Conservation (phyloP, 2,113 vertebrate species). For the Eonycteris spelaea region DNA sequence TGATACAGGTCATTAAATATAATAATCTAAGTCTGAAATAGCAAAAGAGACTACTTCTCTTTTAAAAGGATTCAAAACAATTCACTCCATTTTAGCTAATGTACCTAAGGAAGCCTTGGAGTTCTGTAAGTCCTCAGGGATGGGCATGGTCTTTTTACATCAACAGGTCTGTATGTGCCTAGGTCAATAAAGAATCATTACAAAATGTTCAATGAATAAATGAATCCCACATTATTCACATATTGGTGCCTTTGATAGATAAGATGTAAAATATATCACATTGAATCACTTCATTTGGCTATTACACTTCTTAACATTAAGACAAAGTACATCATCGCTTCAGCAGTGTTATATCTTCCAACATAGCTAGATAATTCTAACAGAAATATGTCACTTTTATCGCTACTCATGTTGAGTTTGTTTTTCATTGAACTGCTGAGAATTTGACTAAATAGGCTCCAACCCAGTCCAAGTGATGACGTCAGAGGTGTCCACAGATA, state of each 20-base stretch:
- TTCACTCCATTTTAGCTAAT: background rate
- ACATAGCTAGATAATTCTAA: background rate
- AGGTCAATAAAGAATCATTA: background rate
- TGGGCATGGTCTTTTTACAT: background rate
- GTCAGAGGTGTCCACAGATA: background rate
- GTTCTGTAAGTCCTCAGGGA: background rate
- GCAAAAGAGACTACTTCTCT: background rate
- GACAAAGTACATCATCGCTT: background rate
- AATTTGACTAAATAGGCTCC: conserved; percentile 30
- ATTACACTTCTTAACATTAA: conserved; percentile 20
- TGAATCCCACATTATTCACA: background rate
- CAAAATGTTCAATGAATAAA: background rate
- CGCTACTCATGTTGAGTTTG: background rate
- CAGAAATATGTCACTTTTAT: background rate
- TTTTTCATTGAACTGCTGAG: conserved; percentile 36
- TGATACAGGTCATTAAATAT: background rate
- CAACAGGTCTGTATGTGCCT: background rate
- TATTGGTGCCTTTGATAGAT: background rate
- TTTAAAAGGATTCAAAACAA: background rate
- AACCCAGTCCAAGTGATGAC: background rate
- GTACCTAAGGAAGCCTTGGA: background rate
- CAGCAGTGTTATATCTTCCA: background rate
- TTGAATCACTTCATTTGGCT: background rate
- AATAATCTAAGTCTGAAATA: background rate
- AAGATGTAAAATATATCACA: background rate